Percentiles rank a stretch among this genome's conserved stretches.
Conservation (phyloP, 2,888 invertebrate species). For the Dryococelus australis region DNA sequence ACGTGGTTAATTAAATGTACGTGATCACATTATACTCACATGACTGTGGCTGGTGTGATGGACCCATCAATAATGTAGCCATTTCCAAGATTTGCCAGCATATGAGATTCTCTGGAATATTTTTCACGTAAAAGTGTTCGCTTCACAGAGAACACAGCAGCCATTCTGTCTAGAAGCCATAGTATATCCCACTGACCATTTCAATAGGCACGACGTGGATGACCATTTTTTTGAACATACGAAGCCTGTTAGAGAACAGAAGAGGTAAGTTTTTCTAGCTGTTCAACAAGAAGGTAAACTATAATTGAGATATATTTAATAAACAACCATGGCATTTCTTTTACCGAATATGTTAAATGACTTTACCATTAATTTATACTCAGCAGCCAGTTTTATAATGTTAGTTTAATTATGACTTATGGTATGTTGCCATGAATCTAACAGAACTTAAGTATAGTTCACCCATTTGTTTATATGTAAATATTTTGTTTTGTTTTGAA, state of each 20-base stretch:
- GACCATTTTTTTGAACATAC: not conserved
- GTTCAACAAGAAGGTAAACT: too few relatives aligned
- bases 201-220: not conserved
- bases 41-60: not conserved
- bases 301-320: too few relatives aligned
- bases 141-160: not conserved
- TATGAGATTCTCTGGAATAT: not conserved
- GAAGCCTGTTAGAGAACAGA: not conserved
- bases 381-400: too few relatives aligned
- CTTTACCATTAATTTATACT: too few relatives aligned
- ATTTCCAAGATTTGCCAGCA: not conserved
- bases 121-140: not conserved
- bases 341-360: too few relatives aligned
- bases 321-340: too few relatives aligned
- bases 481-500: too few relatives aligned
- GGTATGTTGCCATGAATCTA: too few relatives aligned
- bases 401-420: too few relatives aligned
- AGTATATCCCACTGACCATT: not conserved
- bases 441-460: too few relatives aligned
- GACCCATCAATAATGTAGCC: not conserved
- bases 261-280: not conserved
- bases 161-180: not conserved
- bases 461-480: too few relatives aligned
- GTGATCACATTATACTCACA: not conserved
- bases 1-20: too few relatives aligned